These are phyloP conservation scores for Macroramphosus scolopax DNA, from an alignment of 2,797 vertebrate genomes.

Conservation along the genomic window DNA sequence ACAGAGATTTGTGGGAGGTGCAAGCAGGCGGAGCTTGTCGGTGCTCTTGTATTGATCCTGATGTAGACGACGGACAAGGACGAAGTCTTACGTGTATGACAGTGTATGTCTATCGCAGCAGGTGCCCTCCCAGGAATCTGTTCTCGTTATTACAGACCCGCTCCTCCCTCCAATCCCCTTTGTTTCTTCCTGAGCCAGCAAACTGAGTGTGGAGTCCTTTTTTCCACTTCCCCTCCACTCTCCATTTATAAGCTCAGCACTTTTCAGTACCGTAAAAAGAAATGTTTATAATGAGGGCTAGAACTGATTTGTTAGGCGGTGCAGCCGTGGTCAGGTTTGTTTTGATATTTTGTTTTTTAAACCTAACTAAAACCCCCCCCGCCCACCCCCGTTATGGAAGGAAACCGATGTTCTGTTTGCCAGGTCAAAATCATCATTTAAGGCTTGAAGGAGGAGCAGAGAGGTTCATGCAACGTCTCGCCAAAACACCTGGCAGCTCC, in stretches of 20 bases:
- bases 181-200: conserved; percentile 61
- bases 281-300: conserved; percentile 68
- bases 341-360: conserved; percentile 21
- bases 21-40: conserved; percentile 3
- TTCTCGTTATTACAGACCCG: conserved; percentile 49
- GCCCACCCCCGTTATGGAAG: conserved; percentile 49
- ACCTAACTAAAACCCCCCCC: too few relatives aligned
- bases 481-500: conserved; percentile 61
- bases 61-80: conserved; percentile 36
- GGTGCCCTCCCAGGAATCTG: conserved; percentile 70
- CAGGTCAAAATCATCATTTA: conserved; percentile 52
- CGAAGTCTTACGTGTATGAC: conserved; percentile 43
- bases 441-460: conserved; percentile 22
- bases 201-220: conserved; percentile 29
- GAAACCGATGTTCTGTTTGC: conserved; percentile 40
- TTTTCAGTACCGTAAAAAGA: conserved; percentile 75
- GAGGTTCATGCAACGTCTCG: conserved; percentile 43
- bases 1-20: too few relatives aligned
- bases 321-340: conserved; percentile 61
- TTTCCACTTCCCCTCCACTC: conserved; percentile 31
- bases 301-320: conserved; percentile 50
- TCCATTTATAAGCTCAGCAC: conserved; percentile 57
- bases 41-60: conserved; percentile 14
- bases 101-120: conserved; percentile 47
- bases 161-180: conserved; percentile 22